phyloP scores from a whole-genome alignment of 2,113 vertebrate genomes.

The Uria aalge region DNA sequence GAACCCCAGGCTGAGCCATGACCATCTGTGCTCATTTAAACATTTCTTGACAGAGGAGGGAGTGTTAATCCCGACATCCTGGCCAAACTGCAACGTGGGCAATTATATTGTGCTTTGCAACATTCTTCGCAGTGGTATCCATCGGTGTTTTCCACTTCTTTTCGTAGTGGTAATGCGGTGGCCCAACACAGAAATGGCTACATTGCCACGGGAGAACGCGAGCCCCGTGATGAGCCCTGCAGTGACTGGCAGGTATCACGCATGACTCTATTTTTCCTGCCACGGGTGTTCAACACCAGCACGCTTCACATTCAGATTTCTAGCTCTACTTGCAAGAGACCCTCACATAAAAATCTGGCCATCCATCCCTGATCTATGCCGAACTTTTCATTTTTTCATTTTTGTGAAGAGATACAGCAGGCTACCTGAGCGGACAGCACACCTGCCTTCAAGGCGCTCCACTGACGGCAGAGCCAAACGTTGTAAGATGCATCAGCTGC shows the following conservation, averaged over 20 bases:
- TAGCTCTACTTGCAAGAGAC: neutral
- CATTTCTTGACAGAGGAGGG: constrained; percentile 23
- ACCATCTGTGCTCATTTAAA: constrained; percentile 58
- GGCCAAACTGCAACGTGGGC: neutral
- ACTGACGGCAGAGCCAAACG: neutral
- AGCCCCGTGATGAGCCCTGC: neutral
- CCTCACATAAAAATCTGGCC: neutral
- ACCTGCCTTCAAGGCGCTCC: neutral
- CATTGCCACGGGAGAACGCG: neutral
- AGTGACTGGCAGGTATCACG: neutral
- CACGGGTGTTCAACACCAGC: neutral
- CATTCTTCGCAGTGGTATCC: neutral
- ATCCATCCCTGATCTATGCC: neutral
- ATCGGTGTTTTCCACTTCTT: neutral
- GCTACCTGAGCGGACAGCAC: neutral
- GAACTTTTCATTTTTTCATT: neutral
- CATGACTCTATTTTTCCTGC: neutral
- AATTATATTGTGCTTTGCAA: neutral
- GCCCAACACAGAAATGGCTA: neutral
- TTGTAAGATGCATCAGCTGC: neutral
- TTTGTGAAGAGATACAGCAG: neutral
- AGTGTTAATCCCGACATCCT: constrained; percentile 15
- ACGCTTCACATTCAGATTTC: neutral
- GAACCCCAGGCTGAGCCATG: constrained; percentile 25
- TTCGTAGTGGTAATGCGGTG: neutral